Evolutionary conservation across 2,888 invertebrate genomes (phyloP), one percentile per base, ranked within the genome.

Genomic region (Tetheella fluctuosa): DNA sequence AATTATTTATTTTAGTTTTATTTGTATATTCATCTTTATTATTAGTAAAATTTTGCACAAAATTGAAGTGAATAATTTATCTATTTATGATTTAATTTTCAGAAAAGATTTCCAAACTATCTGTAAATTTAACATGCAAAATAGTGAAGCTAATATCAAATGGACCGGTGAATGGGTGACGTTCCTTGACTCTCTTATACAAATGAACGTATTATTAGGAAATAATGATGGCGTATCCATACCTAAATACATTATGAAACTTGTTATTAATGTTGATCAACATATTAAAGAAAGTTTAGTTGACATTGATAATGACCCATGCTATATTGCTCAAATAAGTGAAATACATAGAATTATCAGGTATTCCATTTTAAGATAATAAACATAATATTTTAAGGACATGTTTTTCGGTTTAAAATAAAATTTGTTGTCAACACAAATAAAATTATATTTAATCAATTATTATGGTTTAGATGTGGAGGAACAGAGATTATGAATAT

Each of bases 101-200:
- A 67, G 67, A 13, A 17, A 17, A 3, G 23, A 59, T 17, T 57
- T 67, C 37, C 42, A 60, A 59, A 58, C 52, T 1, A 54, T 67
- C 1, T 23, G 34, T 3, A 30, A 55, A 52, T 52, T 53, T 0
- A 65, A 63, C n/a, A 25, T 61, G 5, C 23, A 61, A 28, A 60
- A 42, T 34, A 60, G 58, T 17, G 61, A 59, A 59, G 65, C 62
- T 6, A 55, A 57, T n/a, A 23, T 68, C 6, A 57, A 58, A 58
- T 68, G 68, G 64, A 37, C 39, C 28, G 59, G 52, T 4, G 12
- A 64, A 17, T 68, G 68, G 68, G 28, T 60, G 5, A 57, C 39
- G 0, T 64, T 68, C 25, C 28, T 68, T 6, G 64, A 68, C 54
- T 37, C 63, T 10, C 17, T 68, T 5, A 28, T 68, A 12, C 63